A percentile compares a stretch with the other conserved stretches of the same genome.
These are phyloP conservation scores for Protonemura montana DNA, from an alignment of 2,888 invertebrate genomes.

Conservation along the genomic window DNA sequence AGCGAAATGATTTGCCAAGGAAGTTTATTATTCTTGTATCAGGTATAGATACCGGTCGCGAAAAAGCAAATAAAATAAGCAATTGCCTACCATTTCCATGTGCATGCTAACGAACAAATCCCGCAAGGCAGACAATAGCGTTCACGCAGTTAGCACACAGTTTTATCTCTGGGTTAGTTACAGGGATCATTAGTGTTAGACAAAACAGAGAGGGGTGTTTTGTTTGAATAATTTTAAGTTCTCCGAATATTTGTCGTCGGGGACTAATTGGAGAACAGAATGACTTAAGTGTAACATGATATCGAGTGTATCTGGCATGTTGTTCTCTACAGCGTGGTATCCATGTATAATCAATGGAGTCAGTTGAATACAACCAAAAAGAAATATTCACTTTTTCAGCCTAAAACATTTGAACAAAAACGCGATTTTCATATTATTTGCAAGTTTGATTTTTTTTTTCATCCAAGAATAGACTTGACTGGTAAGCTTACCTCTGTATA, in stretches of 20 bases:
- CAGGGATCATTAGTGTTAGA: background rate
- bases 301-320: background rate
- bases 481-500: no score
- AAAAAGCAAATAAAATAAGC: constrained; percentile 1
- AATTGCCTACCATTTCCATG: background rate
- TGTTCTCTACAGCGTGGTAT: no score
- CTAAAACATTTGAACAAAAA: no score
- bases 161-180: background rate
- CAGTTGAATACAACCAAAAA: no score
- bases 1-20: background rate
- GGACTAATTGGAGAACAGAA: background rate
- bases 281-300: background rate
- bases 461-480: no score
- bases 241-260: constrained; percentile 8
- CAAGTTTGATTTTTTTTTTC: no score
- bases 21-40: background rate
- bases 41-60: background rate
- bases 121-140: background rate
- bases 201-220: background rate
- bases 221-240: constrained; percentile 3
- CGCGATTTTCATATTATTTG: no score
- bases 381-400: no score
- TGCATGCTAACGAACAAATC: background rate
- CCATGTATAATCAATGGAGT: no score
- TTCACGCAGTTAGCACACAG: background rate